These are phyloP conservation scores for Apodemus sylvaticus DNA, from an alignment of 2,113 vertebrate species.

Conservation along the genomic window DNA sequence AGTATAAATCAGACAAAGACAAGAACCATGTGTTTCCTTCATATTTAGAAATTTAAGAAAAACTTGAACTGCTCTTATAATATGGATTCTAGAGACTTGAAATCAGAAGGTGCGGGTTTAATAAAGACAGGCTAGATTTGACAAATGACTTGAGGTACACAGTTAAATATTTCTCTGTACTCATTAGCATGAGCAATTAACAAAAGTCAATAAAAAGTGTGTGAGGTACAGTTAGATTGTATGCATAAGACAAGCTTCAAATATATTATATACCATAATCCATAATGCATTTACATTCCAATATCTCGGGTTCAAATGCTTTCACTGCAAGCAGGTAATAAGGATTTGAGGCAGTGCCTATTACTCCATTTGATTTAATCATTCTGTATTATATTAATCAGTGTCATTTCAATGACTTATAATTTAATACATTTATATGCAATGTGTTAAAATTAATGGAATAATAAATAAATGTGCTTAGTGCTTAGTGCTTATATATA, in stretches of 20 bases:
- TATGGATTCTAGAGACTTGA: background rate
- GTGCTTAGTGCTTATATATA: background rate
- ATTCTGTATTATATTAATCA: background rate
- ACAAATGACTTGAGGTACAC: background rate
- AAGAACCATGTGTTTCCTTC: background rate
- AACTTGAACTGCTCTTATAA: background rate
- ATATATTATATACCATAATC: background rate
- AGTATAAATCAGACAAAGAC: background rate
- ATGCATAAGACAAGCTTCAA: background rate
- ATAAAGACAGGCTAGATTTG: background rate
- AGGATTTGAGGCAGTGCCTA: background rate
- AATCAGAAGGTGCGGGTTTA: background rate
- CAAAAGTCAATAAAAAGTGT: background rate
- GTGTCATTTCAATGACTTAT: background rate
- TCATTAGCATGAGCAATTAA: background rate
- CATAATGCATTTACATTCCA: background rate
- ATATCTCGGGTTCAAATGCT: background rate
- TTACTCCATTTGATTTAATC: background rate
- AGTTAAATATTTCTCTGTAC: background rate
- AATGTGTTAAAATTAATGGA: background rate
- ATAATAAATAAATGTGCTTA: background rate
- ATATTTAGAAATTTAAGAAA: background rate
- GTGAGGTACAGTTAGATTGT: background rate
- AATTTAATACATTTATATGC: background rate
- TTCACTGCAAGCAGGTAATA: background rate